These are phyloP conservation scores for Drosophila sucinea DNA, from an alignment of 1,140 invertebrate genomes.

Conservation along the genomic window DNA sequence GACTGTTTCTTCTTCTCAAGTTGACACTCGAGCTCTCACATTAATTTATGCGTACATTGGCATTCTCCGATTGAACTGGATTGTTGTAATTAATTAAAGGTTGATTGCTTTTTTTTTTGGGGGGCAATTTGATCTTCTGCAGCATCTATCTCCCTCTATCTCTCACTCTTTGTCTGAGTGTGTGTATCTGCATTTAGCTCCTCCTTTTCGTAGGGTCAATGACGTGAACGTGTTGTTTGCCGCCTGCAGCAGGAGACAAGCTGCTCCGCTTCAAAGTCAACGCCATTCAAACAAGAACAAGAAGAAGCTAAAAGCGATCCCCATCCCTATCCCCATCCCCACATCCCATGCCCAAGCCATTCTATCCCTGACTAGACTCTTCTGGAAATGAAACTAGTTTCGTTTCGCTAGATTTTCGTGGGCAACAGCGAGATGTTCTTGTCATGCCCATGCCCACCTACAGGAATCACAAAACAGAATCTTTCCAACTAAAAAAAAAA, in stretches of 20 bases:
- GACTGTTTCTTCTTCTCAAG: neutral
- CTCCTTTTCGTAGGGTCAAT: constrained; percentile 54
- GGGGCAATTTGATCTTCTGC: neutral
- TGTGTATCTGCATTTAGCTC: constrained; percentile 6
- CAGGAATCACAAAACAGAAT: constrained; percentile 11
- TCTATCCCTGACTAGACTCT: constrained; percentile 28
- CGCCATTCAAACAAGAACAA: constrained; percentile 58
- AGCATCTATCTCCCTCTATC: constrained; percentile 22
- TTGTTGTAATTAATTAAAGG: constrained; percentile 55
- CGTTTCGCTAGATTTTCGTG: constrained; percentile 62
- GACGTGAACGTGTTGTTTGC: constrained; percentile 44
- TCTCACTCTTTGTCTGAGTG: neutral
- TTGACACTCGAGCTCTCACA: constrained; percentile 9
- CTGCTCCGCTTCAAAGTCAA: constrained; percentile 58
- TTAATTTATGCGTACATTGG: constrained; percentile 74
- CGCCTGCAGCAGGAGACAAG: constrained; percentile 41
- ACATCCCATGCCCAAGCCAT: constrained; percentile 23
- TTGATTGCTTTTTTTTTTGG: constrained; percentile 55
- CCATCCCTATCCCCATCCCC: constrained; percentile 44
- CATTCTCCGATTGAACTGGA: constrained; percentile 24
- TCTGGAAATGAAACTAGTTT: constrained; percentile 64
- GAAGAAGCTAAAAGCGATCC: constrained; percentile 8
- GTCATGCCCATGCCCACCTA: constrained; percentile 20
- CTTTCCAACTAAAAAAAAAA: neutral
- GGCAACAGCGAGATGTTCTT: constrained; percentile 32